Evolutionary conservation across 92 coral and sea anemone genomes (phyloP).

Genomic region (Phenganax marumi): DNA sequence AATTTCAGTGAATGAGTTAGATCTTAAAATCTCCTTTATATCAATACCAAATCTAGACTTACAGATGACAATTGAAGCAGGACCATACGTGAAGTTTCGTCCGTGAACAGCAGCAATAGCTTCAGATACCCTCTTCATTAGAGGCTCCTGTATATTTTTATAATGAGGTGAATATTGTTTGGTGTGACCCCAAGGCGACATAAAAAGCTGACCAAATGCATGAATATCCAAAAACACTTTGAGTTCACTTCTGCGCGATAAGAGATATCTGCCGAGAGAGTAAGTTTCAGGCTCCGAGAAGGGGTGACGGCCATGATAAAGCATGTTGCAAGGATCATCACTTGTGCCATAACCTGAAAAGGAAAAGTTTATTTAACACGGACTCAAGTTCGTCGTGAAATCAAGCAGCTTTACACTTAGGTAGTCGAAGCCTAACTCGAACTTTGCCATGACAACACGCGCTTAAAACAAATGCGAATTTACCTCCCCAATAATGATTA

Average conservation of each 20-base stretch:
- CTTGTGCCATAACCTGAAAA: constrained; percentile 56
- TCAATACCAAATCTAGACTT: constrained; percentile 42
- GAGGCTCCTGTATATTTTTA: constrained; percentile 45
- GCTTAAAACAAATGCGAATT: background rate
- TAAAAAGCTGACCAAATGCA: constrained; percentile 89
- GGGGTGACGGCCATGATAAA: constrained; percentile 48
- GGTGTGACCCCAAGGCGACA: constrained; percentile 90
- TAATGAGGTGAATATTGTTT: constrained; percentile 61
- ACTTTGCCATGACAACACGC: background rate
- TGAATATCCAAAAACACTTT: constrained; percentile 89
- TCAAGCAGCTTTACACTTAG: too few species aligned
- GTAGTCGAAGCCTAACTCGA: background rate
- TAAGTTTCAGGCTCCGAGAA: constrained; percentile 61
- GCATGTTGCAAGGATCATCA: constrained; percentile 37
- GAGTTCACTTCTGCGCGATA: constrained; percentile 40
- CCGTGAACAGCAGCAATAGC: constrained; percentile 60
- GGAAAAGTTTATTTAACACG: background rate
- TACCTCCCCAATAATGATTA: constrained; percentile 67
- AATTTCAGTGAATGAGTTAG: background rate
- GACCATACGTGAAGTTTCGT: constrained; percentile 65
- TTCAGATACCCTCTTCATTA: constrained; percentile 65
- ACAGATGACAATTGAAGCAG: constrained; percentile 84
- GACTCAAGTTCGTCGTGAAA: background rate
- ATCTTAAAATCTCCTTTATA: background rate
- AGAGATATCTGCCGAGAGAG: constrained; percentile 40